Conservation (phyloP, 1,140 invertebrate genomes). For the Drosophila quadrilineata region DNA sequence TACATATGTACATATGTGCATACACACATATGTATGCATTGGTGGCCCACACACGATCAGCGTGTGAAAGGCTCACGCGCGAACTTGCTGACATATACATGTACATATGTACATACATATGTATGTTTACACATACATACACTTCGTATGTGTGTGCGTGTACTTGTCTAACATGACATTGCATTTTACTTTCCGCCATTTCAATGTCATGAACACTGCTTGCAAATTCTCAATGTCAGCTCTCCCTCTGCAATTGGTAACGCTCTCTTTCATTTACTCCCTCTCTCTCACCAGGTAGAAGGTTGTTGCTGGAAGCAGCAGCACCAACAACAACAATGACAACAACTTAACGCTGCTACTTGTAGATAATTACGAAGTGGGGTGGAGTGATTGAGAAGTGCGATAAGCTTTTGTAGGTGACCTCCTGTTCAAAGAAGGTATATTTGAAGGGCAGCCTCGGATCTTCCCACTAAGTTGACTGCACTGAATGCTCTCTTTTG, state of each 20-base stretch:
- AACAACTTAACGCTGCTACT: constrained; percentile 30
- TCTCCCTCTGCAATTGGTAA: not conserved
- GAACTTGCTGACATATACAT: too few relatives aligned
- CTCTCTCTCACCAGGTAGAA: constrained; percentile 18
- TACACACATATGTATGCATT: constrained; percentile 1
- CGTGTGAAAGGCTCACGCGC: too few relatives aligned
- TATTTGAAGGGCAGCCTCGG: constrained; percentile 59
- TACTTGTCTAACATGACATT: constrained; percentile 25
- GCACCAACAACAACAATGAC: constrained; percentile 2
- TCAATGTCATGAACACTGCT: too few relatives aligned
- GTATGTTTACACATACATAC: too few relatives aligned
- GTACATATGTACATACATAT: not conserved
- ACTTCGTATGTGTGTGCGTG: not conserved
- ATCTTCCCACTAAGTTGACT: not conserved
- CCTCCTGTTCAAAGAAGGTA: constrained; percentile 51
- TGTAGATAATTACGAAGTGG: constrained; percentile 56
- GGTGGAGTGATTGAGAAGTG: constrained; percentile 52
- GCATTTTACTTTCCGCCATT: too few relatives aligned
- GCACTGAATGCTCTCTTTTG: not conserved
- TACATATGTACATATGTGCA: not conserved
- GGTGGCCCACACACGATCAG: too few relatives aligned
- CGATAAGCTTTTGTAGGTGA: constrained; percentile 75
- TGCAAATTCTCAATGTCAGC: constrained; percentile 63
- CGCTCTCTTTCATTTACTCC: not conserved
- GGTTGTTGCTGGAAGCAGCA: constrained; percentile 32